phyloP scores from a whole-genome alignment of 2,888 invertebrate genomes.

The Hesperia comma region DNA sequence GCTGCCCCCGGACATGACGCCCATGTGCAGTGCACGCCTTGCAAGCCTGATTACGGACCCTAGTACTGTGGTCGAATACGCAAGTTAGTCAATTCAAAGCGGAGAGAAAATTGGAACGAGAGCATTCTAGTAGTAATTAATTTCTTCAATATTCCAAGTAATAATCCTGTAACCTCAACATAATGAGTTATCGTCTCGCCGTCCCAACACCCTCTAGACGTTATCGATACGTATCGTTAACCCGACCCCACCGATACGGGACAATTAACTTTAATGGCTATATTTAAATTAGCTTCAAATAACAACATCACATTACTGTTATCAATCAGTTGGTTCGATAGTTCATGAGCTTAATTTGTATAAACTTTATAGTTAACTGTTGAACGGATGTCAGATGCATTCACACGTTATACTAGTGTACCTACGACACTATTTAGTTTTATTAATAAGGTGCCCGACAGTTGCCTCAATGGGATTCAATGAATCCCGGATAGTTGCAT shows the following conservation, averaged over 20 bases:
- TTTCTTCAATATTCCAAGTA: background rate
- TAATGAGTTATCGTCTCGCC: background rate
- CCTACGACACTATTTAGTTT: too few relatives aligned
- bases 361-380: slow-evolving; percentile 12
- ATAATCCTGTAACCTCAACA: slow-evolving; percentile 1
- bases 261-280: slow-evolving; percentile 82
- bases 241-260: slow-evolving; percentile 69
- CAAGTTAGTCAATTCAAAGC: too few relatives aligned
- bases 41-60: too few relatives aligned
- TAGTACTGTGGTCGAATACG: too few relatives aligned
- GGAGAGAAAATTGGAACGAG: too few relatives aligned
- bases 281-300: slow-evolving; percentile 80
- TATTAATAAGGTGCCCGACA: too few relatives aligned
- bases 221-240: slow-evolving; percentile 56
- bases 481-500: too few relatives aligned
- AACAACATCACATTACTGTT: slow-evolving; percentile 57
- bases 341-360: slow-evolving; percentile 32
- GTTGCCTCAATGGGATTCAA: too few relatives aligned
- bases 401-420: background rate
- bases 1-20: too few relatives aligned
- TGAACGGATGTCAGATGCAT: background rate
- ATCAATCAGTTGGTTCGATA: slow-evolving; percentile 18
- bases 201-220: slow-evolving; percentile 47
- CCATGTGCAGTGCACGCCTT: too few relatives aligned
- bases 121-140: too few relatives aligned